Base-by-base conservation (phyloP, 2,888 invertebrate genomes). In the Daptonema setosum region DNA sequence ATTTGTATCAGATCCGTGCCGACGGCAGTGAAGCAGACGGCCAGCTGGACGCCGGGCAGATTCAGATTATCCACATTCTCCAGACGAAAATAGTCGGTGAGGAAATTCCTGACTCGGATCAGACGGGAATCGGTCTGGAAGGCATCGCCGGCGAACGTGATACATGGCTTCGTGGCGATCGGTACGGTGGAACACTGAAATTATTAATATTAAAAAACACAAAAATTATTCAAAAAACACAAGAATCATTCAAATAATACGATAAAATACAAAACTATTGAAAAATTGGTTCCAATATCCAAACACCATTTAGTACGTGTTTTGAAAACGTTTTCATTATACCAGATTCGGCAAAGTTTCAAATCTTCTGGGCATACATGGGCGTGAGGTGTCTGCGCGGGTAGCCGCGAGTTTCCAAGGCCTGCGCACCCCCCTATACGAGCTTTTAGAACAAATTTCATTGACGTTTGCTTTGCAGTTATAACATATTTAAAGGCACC, bases 1-100 rank as follows among this genome's bases (percentile, higher is more conserved):
- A 95, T 71, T 60, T 80, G 78, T 60, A 95, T 81, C 64, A 78
- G 80, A 20, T 56, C 60, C 56, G 83, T 83, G 61, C 85, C 83
- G 1, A 80, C 78, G 2, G 83, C 83, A 45, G 88, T 87, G 68
- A 97, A 87, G 71, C 84, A 83, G 28, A 95, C 73, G 0, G 85
- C 85, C 75, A 91, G 88, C 70, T 97, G 93, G 59, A 97, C 77
- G 0, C 95, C 95, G 69, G 88, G 85, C 17, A 95, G 75, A 59
- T 90, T 79, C 52, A 97, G 80, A 52, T 83, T 80, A 56, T 82
- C 80, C 1, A 82, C 80, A 66, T 78, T 77, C 69, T 87, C 84
- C 61, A 87, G 82, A 61, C 87, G 81, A 72, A 95, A 95, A 73
- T 90, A 84, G 73, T 97, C 97, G 56, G 75, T 71, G 57, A 97